Percentiles rank a stretch among this genome's conserved stretches.
Conservation (phyloP, 30 jellyfish, hydroid and myxozoan species). For the Mastigias papua region DNA sequence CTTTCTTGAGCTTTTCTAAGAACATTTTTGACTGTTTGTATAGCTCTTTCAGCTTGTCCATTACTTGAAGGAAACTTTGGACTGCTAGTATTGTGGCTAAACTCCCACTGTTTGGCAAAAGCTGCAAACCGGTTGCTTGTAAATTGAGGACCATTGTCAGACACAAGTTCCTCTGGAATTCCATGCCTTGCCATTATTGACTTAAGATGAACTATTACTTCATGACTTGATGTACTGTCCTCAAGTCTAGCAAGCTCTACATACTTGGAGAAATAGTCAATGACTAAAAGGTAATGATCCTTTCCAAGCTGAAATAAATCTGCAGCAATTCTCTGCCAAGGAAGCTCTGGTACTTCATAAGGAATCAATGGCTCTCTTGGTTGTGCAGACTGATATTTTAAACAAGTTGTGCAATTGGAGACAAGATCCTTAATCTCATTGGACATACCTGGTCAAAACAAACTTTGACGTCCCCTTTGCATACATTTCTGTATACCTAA, state of each 20-base stretch:
- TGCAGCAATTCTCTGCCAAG: background rate
- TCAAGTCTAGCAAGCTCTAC: background rate
- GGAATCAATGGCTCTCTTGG: slow-evolving; percentile 37
- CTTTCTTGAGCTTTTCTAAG: too few species aligned
- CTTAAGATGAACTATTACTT: background rate
- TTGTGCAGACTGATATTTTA: slow-evolving; percentile 9
- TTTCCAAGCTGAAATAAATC: slow-evolving; percentile 2
- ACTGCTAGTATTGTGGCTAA: too few species aligned
- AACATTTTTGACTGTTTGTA: too few species aligned
- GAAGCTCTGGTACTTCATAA: slow-evolving; percentile 1
- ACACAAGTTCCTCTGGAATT: too few species aligned
- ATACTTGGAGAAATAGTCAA: background rate
- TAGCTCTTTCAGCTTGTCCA: too few species aligned
- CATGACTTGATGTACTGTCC: background rate
- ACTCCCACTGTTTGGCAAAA: too few species aligned
- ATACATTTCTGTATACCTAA: slow-evolving; percentile 10
- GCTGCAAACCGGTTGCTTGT: too few species aligned
- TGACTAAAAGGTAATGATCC: background rate
- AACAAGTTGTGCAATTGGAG: slow-evolving; percentile 18
- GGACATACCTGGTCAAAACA: slow-evolving; percentile 42
- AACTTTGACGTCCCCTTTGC: slow-evolving; percentile 24
- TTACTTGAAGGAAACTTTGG: too few species aligned
- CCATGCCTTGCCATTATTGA: too few species aligned
- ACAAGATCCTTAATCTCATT: slow-evolving; percentile 26
- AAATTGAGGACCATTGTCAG: too few species aligned